Evolutionary conservation across 2,797 vertebrate species (phyloP).

Genomic region (Australoheros facetus): DNA sequence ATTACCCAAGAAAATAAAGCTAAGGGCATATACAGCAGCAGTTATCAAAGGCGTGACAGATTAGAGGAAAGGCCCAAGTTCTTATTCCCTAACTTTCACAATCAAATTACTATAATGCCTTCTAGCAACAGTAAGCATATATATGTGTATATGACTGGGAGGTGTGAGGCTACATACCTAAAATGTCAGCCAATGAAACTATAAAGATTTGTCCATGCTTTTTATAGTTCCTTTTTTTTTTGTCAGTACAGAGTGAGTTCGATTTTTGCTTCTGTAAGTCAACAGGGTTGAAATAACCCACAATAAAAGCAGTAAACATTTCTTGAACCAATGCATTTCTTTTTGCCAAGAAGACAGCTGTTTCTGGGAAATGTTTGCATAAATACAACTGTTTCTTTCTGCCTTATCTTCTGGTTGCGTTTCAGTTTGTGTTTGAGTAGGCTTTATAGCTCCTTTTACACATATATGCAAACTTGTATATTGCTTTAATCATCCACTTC

Average conservation of each 20-base stretch:
- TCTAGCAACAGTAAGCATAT: background rate
- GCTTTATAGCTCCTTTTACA: constrained; percentile 30
- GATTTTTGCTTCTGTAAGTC: background rate
- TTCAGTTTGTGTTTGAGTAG: constrained; percentile 36
- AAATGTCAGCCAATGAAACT: background rate
- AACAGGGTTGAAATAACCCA: background rate
- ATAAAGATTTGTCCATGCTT: background rate
- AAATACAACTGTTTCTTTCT: constrained; percentile 19
- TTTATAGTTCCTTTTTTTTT: background rate
- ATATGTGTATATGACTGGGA: background rate
- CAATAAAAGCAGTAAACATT: constrained; percentile 2
- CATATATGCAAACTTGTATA: constrained; percentile 9
- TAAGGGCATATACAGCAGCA: background rate
- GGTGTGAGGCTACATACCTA: background rate
- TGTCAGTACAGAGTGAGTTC: background rate
- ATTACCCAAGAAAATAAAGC: background rate
- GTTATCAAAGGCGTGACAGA: background rate
- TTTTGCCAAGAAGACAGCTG: constrained; percentile 20
- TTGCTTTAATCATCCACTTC: constrained; percentile 37
- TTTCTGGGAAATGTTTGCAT: constrained; percentile 43
- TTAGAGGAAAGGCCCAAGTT: background rate
- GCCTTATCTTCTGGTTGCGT: constrained; percentile 8
- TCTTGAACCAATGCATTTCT: constrained; percentile 3
- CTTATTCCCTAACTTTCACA: background rate
- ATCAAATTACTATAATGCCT: background rate